phyloP scores from a whole-genome alignment of 2,113 vertebrate genomes.

The Sylvilagus bachmani region DNA sequence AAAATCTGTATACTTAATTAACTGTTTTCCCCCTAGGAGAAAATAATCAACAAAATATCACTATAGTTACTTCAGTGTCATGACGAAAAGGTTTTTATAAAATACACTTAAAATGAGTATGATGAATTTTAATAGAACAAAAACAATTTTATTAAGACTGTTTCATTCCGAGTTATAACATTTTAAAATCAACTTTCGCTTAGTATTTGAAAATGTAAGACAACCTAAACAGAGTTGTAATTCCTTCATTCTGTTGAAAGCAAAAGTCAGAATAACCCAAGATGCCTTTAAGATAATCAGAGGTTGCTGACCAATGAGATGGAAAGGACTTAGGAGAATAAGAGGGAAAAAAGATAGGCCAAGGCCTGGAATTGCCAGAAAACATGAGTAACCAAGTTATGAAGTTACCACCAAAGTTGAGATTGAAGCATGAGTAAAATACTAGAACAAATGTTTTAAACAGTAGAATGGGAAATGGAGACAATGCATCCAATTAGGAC shows the following conservation, averaged over 20 bases:
- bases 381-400: not conserved
- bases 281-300: slow-evolving; percentile 88
- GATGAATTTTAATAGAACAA: slow-evolving; percentile 11
- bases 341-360: not conserved
- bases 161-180: slow-evolving; percentile 35
- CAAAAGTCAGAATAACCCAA: slow-evolving; percentile 92
- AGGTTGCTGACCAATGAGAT: slow-evolving; percentile 61
- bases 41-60: slow-evolving; percentile 61
- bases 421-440: not conserved
- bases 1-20: slow-evolving; percentile 30
- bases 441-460: not conserved
- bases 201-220: slow-evolving; percentile 67
- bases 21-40: slow-evolving; percentile 38
- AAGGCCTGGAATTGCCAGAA: not conserved
- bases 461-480: not conserved
- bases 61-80: not conserved
- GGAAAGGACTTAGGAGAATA: slow-evolving; percentile 38
- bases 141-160: slow-evolving; percentile 19
- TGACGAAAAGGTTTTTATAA: slow-evolving; percentile 15
- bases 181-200: slow-evolving; percentile 35
- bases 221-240: not conserved
- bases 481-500: not conserved
- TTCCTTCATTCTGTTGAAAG: slow-evolving; percentile 69
- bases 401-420: not conserved
- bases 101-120: not conserved